A percentile compares a stretch with the other conserved stretches of the same genome.
Conservation (phyloP, 64 coral and sea anemone genomes). For the Orbicella faveolata region DNA sequence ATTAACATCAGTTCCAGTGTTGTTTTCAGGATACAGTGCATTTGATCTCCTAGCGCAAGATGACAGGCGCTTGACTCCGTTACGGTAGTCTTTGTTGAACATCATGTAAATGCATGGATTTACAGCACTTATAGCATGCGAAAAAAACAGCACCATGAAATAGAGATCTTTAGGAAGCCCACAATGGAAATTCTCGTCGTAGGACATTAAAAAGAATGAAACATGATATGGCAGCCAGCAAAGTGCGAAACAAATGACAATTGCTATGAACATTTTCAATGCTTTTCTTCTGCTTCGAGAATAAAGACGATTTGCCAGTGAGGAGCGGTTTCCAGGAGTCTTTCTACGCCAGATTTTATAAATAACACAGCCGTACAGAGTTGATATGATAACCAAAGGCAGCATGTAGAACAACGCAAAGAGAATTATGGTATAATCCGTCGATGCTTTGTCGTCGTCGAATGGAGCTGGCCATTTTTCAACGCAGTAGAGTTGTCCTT, state of each 20-base stretch:
- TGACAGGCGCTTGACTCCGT: conserved; percentile 25
- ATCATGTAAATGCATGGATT: conserved; percentile 62
- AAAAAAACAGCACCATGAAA: conserved; percentile 27
- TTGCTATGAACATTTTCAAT: conserved; percentile 51
- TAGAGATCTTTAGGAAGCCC: not conserved
- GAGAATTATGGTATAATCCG: conserved; percentile 56
- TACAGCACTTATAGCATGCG: conserved; percentile 42
- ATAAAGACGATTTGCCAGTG: conserved; percentile 2
- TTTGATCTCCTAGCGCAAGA: not conserved
- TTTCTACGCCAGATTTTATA: conserved; percentile 59
- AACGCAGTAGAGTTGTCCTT: conserved; percentile 27
- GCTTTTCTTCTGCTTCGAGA: conserved; percentile 32
- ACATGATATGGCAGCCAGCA: conserved; percentile 64
- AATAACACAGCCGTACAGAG: conserved; percentile 48
- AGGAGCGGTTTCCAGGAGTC: conserved; percentile 29
- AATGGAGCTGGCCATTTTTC: conserved; percentile 60
- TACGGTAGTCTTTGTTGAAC: conserved; percentile 52
- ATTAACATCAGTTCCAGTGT: not conserved
- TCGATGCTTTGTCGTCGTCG: conserved; percentile 16
- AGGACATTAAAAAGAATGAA: conserved; percentile 36
- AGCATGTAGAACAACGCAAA: conserved; percentile 51
- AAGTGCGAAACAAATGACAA: conserved; percentile 34
- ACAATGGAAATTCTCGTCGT: not conserved
- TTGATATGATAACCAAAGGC: conserved; percentile 44
- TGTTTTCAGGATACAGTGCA: not conserved